phyloP scores from a whole-genome alignment of 2,113 vertebrate genomes.

The Stegostoma tigrinum region DNA sequence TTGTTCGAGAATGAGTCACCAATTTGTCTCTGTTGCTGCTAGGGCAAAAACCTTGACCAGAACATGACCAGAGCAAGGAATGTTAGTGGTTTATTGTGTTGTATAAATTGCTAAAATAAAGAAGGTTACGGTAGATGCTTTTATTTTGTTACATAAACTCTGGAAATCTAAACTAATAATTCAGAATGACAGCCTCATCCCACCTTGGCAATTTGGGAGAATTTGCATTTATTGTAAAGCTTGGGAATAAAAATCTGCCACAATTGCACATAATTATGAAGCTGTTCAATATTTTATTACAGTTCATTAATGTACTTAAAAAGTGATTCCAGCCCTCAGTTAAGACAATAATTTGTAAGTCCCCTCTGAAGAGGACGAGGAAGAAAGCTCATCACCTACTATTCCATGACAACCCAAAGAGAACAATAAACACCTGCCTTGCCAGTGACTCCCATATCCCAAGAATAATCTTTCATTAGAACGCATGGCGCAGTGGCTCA shows the following conservation, averaged over 20 bases:
- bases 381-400: background rate
- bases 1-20: background rate
- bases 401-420: background rate
- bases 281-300: background rate
- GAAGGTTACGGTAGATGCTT: background rate
- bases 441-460: background rate
- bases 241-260: background rate
- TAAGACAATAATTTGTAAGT: background rate
- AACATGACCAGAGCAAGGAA: background rate
- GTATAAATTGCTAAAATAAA: background rate
- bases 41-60: background rate
- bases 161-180: no score
- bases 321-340: background rate
- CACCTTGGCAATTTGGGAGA: no score
- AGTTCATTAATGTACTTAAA: background rate
- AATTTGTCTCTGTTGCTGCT: background rate
- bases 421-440: background rate
- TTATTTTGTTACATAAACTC: no score
- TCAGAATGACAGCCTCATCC: no score
- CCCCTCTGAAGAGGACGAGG: background rate
- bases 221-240: no score
- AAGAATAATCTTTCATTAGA: background rate
- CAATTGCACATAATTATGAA: background rate
- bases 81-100: background rate
- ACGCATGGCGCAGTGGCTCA: no score